Base-by-base conservation (phyloP, 2,888 invertebrate species). In the Drepana falcataria region DNA sequence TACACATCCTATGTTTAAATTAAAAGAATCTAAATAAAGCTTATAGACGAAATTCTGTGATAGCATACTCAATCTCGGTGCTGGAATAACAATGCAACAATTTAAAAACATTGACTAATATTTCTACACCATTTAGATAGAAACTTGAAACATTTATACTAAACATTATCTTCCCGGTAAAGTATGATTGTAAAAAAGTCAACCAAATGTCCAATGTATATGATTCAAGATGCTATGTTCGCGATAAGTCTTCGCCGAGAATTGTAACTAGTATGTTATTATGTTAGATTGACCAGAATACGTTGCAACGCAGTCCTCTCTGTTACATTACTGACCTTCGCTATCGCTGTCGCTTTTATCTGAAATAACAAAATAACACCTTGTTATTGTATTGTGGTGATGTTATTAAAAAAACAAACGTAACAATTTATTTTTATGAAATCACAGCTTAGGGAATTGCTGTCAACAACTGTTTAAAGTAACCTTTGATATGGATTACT, bases 291-390 rank as follows among this genome's bases (percentile, higher is more conserved):
- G 91, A 91, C 91, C 91, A 91, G 91, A 91, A 91, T 89, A 84
- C 81, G 85, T 85, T 82, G 81, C 79, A 80, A 81, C 81, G 82
- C 80, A 81, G 81, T 81, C 76, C 78, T 70, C 78, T 70, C 67
- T 64, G 59, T 67, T 71, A 66, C 65, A 60, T 77, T 94, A 96
- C 92, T 96, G 96, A 92, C 96, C 96, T 93, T 97, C 96, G 91
- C 96, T 97, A 93, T 97, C 96, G 92, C 96, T 97, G 94, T 97
- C 96, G 92, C 96, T 96, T 93, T 96, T 96, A 93, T 97, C 96
- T 97, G 93, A 63, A 93, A 94, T 56, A 66, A 68, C 71, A 44
- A 44, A 44, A 9, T 44, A 44, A 9, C 2, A 44, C 2, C 44
- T 44, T 9, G 3, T 44, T 44, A 44, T 44, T 9, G 44, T 1